These are phyloP conservation scores for Oscheius sp. DNA, from an alignment of 1,140 invertebrate genomes.

Conservation along the genomic window DNA sequence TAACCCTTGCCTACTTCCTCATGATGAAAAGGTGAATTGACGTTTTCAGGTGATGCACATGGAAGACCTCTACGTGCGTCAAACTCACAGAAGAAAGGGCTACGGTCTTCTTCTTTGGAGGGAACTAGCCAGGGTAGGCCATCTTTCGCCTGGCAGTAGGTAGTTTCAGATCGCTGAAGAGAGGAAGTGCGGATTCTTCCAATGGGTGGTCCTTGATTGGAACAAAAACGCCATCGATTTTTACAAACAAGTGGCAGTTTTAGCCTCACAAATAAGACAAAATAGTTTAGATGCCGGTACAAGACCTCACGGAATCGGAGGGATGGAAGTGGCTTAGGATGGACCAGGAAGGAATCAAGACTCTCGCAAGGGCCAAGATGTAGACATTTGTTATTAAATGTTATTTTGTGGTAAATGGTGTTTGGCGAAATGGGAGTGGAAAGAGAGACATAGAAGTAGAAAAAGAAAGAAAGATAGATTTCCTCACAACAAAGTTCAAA, in stretches of 20 bases:
- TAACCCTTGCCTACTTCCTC: too few relatives aligned
- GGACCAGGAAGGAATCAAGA: not conserved
- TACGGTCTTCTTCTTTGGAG: not conserved
- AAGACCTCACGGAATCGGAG: not conserved
- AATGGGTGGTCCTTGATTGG: not conserved
- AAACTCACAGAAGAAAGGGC: not conserved
- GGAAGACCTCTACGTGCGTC: not conserved
- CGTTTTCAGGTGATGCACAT: not conserved
- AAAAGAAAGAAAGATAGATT: too few relatives aligned
- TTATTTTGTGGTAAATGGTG: too few relatives aligned
- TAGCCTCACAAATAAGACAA: too few relatives aligned
- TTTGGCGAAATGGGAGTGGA: too few relatives aligned
- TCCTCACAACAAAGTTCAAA: too few relatives aligned
- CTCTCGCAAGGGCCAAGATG: not conserved
- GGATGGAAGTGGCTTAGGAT: not conserved
- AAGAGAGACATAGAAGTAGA: too few relatives aligned
- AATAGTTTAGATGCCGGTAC: not conserved
- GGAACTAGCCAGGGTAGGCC: not conserved
- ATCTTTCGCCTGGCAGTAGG: not conserved
- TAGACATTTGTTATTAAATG: too few relatives aligned
- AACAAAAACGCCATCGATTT: not conserved
- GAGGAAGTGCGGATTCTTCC: not conserved
- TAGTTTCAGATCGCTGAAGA: not conserved
- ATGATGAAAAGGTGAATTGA: too few relatives aligned
- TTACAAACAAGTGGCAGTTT: not conserved